phyloP scores from a whole-genome alignment of 2,888 invertebrate genomes.

The Pheosia gnoma region DNA sequence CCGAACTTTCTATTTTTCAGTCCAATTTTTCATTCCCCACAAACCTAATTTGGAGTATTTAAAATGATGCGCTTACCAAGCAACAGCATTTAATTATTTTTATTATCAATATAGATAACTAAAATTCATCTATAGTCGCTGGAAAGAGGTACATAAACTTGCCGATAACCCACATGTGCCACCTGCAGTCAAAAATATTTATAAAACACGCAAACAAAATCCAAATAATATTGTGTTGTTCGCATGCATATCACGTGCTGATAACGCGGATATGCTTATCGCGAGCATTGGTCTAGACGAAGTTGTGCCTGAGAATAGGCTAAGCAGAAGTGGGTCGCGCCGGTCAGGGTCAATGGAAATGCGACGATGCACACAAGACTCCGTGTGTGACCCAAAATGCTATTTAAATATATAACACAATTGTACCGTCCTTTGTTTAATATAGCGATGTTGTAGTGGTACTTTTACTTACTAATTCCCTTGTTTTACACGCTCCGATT shows the following conservation, averaged over 20 bases:
- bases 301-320: conserved; percentile 27
- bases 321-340: conserved; percentile 36
- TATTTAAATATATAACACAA: neutral
- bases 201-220: conserved; percentile 7
- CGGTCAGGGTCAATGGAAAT: conserved; percentile 42
- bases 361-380: conserved; percentile 12
- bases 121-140: too few relatives aligned
- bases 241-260: conserved; percentile 26
- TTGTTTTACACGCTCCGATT: too few relatives aligned
- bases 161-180: too few relatives aligned
- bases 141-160: too few relatives aligned
- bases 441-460: neutral
- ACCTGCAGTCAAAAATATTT: too few relatives aligned
- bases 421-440: neutral
- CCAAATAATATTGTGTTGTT: conserved; percentile 20
- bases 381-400: conserved; percentile 16
- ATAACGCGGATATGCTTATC: conserved; percentile 36
- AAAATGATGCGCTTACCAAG: too few relatives aligned
- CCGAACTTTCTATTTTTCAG: too few relatives aligned
- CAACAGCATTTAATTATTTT: too few relatives aligned
- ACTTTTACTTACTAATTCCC: neutral
- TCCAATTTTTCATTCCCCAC: too few relatives aligned
- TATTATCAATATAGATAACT: too few relatives aligned
- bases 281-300: conserved; percentile 35
- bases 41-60: too few relatives aligned